These are phyloP conservation scores for Symphodus melops DNA, from an alignment of 2,113 vertebrate species.

Conservation along the genomic window DNA sequence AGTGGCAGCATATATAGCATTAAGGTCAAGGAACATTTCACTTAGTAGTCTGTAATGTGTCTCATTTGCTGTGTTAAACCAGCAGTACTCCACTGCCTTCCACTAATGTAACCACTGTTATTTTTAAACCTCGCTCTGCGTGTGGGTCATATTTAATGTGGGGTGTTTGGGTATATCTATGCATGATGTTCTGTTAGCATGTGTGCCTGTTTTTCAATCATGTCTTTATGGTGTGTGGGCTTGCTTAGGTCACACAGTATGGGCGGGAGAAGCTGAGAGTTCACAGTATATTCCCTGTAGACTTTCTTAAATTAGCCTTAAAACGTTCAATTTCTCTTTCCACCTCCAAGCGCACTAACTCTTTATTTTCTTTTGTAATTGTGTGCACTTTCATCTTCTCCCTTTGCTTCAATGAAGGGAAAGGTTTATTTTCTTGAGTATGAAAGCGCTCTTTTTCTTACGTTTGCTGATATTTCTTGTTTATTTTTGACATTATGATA, in stretches of 20 bases:
- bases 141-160: constrained; percentile 41
- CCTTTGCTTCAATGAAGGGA: constrained; percentile 30
- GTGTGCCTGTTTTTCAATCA: constrained; percentile 13
- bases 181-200: constrained; percentile 28
- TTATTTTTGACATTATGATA: too few relatives aligned
- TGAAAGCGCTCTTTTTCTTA: not conserved
- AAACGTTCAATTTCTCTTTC: constrained; percentile 39
- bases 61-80: constrained; percentile 39
- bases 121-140: constrained; percentile 53
- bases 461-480: not conserved
- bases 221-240: constrained; percentile 50
- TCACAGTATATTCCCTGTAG: constrained; percentile 41
- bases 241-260: constrained; percentile 48
- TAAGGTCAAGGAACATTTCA: constrained; percentile 22
- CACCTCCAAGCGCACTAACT: constrained; percentile 10
- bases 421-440: not conserved
- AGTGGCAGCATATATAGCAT: constrained; percentile 51
- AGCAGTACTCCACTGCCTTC: constrained; percentile 18
- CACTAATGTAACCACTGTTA: constrained; percentile 54
- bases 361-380: constrained; percentile 28
- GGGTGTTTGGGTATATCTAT: constrained; percentile 38
- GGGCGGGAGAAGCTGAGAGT: constrained; percentile 41
- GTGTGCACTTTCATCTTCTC: constrained; percentile 39
- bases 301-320: constrained; percentile 56
- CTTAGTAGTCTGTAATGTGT: constrained; percentile 42